Percentiles rank a stretch among this genome's conserved stretches.
Evolutionary conservation across 2,113 vertebrate species (phyloP).

Genomic region (Pterocles gutturalis): DNA sequence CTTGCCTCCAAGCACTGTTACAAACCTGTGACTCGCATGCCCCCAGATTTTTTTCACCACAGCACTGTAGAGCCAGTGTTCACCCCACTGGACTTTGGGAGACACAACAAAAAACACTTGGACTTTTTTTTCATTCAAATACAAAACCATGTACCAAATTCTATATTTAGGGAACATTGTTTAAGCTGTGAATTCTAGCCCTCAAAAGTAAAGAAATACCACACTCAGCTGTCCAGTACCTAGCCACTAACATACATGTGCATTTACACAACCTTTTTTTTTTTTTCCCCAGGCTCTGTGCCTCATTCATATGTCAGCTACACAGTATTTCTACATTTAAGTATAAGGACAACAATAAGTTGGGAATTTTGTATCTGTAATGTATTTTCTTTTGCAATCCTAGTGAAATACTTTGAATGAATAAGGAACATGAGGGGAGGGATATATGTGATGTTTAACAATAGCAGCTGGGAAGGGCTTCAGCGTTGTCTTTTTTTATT

Average conservation of each 20-base stretch:
- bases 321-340: background rate
- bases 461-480: background rate
- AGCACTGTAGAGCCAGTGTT: background rate
- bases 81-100: background rate
- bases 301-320: background rate
- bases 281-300: background rate
- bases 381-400: background rate
- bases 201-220: background rate
- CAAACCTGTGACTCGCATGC: background rate
- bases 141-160: background rate
- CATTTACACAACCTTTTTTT: background rate
- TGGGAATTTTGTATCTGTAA: background rate
- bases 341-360: background rate
- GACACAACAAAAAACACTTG: background rate
- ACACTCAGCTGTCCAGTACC: accelerated
- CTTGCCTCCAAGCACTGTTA: background rate
- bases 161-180: background rate
- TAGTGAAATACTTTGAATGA: background rate
- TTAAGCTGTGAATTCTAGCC: background rate
- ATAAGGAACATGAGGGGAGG: background rate
- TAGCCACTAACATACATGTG: background rate
- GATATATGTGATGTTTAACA: background rate
- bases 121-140: background rate
- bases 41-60: background rate
- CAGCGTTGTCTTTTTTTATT: background rate